These are phyloP conservation scores for Hoplostethus mediterraneus DNA, from an alignment of 2,797 vertebrate species.

Conservation along the genomic window DNA sequence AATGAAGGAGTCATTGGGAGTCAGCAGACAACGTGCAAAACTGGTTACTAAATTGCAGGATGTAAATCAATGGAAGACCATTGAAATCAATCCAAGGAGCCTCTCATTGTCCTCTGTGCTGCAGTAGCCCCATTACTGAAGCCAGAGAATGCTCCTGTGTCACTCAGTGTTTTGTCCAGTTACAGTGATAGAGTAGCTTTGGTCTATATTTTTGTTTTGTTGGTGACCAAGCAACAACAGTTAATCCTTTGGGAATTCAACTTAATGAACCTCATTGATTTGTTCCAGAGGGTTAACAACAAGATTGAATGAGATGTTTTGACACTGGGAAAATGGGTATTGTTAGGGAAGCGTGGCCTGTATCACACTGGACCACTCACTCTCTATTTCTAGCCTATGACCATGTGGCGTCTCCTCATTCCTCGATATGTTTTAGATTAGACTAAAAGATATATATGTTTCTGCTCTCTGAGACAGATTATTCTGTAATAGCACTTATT, in stretches of 20 bases:
- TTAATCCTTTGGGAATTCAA: slow-evolving; percentile 75
- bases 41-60: slow-evolving; percentile 16
- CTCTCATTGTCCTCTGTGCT: slow-evolving; percentile 37
- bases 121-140: slow-evolving; percentile 35
- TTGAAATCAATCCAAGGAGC: slow-evolving; percentile 25
- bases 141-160: slow-evolving; percentile 14
- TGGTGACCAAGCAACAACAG: slow-evolving; percentile 69
- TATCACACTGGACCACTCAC: slow-evolving; percentile 5
- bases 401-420: background rate
- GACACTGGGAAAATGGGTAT: slow-evolving; percentile 67
- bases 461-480: background rate
- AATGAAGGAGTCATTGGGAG: slow-evolving; percentile 12
- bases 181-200: slow-evolving; percentile 59
- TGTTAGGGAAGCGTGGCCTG: slow-evolving; percentile 42
- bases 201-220: slow-evolving; percentile 68
- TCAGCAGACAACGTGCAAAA: slow-evolving; percentile 5
- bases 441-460: background rate
- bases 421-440: background rate
- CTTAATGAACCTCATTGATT: slow-evolving; percentile 82
- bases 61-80: slow-evolving; percentile 33
- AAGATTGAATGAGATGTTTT: slow-evolving; percentile 76
- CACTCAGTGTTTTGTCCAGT: slow-evolving; percentile 41
- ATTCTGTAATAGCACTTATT: background rate
- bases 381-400: slow-evolving; percentile 11
- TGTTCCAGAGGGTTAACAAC: slow-evolving; percentile 70